A percentile compares a stretch with the other conserved stretches of the same genome.
These are phyloP conservation scores for Cylloceria caligata DNA, from an alignment of 2,888 invertebrate species.

Conservation along the genomic window DNA sequence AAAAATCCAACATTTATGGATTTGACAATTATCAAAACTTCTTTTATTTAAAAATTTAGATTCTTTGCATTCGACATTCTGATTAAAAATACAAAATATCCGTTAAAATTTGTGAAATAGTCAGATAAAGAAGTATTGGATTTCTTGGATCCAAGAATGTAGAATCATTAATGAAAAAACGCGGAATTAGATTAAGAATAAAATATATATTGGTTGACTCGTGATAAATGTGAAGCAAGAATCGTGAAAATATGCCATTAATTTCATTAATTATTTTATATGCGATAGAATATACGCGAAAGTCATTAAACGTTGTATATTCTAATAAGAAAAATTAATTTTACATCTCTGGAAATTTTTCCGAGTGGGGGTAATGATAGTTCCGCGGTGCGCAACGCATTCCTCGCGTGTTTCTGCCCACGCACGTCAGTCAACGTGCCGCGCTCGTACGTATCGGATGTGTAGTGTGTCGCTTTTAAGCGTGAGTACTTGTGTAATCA, in stretches of 20 bases:
- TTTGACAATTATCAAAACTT: too few relatives aligned
- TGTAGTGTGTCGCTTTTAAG: neutral
- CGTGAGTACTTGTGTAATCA: neutral
- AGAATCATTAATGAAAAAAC: too few relatives aligned
- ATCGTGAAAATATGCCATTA: neutral
- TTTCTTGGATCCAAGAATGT: too few relatives aligned
- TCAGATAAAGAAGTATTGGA: too few relatives aligned
- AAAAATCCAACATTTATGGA: too few relatives aligned
- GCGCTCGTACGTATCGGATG: slow-evolving; percentile 19
- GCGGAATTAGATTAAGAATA: too few relatives aligned
- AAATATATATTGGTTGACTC: neutral
- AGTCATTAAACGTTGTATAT: neutral
- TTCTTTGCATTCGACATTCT: too few relatives aligned
- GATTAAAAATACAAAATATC: too few relatives aligned
- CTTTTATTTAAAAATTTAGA: too few relatives aligned
- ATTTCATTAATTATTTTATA: neutral
- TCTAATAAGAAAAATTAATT: neutral
- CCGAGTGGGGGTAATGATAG: neutral
- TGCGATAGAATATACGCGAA: neutral
- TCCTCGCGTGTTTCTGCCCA: neutral
- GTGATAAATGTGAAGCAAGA: neutral
- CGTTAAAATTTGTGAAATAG: too few relatives aligned
- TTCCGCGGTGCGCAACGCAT: neutral
- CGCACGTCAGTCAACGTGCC: neutral
- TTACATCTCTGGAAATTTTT: neutral